Percentiles rank a stretch among this genome's conserved stretches.
These are phyloP conservation scores for Agrilus cyanescens DNA, from an alignment of 2,888 invertebrate genomes.

Conservation along the genomic window DNA sequence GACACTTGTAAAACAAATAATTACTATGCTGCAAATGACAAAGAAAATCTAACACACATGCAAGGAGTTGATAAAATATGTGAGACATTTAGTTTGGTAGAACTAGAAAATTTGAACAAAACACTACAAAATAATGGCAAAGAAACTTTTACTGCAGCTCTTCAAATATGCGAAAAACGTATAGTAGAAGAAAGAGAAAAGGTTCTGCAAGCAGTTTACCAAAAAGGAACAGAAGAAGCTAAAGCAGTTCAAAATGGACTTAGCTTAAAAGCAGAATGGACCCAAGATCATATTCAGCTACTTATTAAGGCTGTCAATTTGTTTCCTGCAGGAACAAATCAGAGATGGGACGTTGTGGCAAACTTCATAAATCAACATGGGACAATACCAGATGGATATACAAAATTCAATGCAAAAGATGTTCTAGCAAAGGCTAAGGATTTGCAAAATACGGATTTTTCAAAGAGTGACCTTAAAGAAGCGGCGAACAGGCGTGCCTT, in stretches of 20 bases:
- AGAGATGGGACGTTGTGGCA: conserved; percentile 89
- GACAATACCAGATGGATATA: conserved; percentile 43
- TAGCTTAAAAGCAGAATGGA: conserved; percentile 59
- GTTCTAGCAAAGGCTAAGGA: conserved; percentile 93
- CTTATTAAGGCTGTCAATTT: conserved; percentile 95
- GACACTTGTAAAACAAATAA: conserved; percentile 71
- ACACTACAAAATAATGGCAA: conserved; percentile 53
- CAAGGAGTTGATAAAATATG: conserved; percentile 87
- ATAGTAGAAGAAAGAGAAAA: conserved; percentile 66
- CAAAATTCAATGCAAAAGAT: conserved; percentile 71
- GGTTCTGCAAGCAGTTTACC: conserved; percentile 40
- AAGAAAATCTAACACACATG: conserved; percentile 71
- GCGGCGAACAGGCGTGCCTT: conserved; percentile 87
- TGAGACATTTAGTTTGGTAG: conserved; percentile 59
- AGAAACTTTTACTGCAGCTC: conserved; percentile 52
- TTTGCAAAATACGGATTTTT: conserved; percentile 78
- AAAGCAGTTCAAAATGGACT: conserved; percentile 36
- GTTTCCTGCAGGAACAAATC: conserved; percentile 93
- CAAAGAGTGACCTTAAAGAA: conserved; percentile 71
- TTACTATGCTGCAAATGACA: conserved; percentile 63
- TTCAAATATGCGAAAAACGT: conserved; percentile 61
- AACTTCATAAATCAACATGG: conserved; percentile 89
- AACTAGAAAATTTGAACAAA: conserved; percentile 67
- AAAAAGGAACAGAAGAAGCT: conserved; percentile 31
- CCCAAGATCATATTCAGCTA: conserved; percentile 71